phyloP scores from a whole-genome alignment of 2,797 vertebrate species.

The Carduelis carduelis region DNA sequence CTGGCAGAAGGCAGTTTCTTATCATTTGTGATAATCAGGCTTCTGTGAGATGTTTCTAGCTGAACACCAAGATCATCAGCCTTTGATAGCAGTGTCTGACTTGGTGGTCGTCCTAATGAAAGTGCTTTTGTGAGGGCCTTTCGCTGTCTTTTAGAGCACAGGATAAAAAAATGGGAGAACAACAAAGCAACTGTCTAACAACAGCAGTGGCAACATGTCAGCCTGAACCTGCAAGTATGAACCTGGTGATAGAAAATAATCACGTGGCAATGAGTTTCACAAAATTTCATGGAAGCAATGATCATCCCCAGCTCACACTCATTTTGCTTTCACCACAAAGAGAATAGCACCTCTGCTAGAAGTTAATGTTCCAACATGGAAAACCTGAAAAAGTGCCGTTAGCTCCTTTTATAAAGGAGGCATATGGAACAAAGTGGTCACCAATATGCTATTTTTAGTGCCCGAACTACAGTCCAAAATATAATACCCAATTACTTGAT shows the following conservation, averaged over 20 bases:
- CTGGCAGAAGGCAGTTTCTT: neutral
- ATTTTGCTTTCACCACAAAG: constrained; percentile 71
- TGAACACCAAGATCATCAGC: neutral
- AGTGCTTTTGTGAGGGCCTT: neutral
- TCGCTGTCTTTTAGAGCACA: neutral
- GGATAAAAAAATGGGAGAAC: neutral
- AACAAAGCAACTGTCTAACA: constrained; percentile 39
- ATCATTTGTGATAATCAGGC: neutral
- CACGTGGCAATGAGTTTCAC: constrained; percentile 21
- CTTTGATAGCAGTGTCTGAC: neutral
- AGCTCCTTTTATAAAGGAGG: constrained; percentile 48
- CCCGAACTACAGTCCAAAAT: constrained; percentile 43
- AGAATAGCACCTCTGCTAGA: constrained; percentile 65
- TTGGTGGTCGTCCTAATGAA: constrained; percentile 14
- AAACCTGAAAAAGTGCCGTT: constrained; percentile 63
- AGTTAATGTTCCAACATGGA: constrained; percentile 64
- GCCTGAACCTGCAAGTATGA: constrained; percentile 47
- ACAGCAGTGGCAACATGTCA: constrained; percentile 31
- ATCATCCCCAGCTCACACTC: constrained; percentile 52
- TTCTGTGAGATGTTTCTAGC: neutral
- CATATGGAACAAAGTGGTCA: constrained; percentile 63
- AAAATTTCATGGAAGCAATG: constrained; percentile 23
- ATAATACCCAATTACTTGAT: constrained; percentile 57
- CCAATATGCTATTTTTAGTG: constrained; percentile 61
- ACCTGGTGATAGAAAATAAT: constrained; percentile 35